Base-by-base conservation (phyloP, 2,888 invertebrate species). In the Gymnosoma rotundatum region DNA sequence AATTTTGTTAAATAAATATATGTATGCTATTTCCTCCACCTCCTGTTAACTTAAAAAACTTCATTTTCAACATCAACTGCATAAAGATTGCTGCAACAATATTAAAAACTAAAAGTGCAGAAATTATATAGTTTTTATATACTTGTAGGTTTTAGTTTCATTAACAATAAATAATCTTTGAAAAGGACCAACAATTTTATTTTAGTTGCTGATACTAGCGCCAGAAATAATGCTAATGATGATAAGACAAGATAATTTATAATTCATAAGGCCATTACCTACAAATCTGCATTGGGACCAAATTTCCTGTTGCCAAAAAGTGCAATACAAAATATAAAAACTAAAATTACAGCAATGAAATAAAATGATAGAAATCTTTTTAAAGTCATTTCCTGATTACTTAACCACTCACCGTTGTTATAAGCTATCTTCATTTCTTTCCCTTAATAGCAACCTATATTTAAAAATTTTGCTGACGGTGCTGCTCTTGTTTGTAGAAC, bases 331-430 rank as follows among this genome's bases (percentile, higher is more conserved):
- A 9, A 52, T 20, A 20, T 18, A 52, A 18, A 50, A n/a, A 6
- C 20, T 18, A 58, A 73, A 73, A 42, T 58, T 12, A 16, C 10
- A 52, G 14, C 25, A 64, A 66, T 64, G 32, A 66, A 72, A 66
- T 79, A 63, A 50, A 69, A 70, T 20, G 64, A 75, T 75, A 66
- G 58, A 76, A 82, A 76, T 82, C 58, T 82, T 52, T 83, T 78
- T 74, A 32, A 70, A 78, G 73, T 70, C 74, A 78, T 84, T 81
- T 84, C 78, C 84, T 74, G 78, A 42, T 78, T 81, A 84, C 84
- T 81, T 78, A 69, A 78, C 69, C 80, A 81, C 76, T 70, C 73
- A 80, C 38, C 73, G 42, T 58, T 58, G 16, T 58, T 48, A 20
- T 72, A 25, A 10, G 12, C 0, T 66, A 18, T 42, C 54, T 12